Conservation (phyloP, 1,140 invertebrate species). For the Drosophila nikananu region DNA sequence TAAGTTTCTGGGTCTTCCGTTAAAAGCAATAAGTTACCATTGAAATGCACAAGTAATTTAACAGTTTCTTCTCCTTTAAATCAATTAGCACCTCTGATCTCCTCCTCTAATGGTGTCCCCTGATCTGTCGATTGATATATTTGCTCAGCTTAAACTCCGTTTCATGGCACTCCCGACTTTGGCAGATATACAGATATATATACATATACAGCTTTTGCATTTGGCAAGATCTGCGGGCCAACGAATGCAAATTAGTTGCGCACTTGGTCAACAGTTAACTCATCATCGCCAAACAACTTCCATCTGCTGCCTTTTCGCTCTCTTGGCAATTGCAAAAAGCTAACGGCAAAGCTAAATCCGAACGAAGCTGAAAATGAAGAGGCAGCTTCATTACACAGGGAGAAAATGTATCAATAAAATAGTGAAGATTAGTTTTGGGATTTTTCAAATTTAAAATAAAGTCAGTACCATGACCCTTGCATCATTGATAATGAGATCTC, state of each 20-base stretch:
- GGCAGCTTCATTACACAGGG: slow-evolving; percentile 3
- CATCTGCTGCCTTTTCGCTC: slow-evolving; percentile 19
- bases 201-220: slow-evolving; percentile 12
- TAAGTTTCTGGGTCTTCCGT: not conserved
- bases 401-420: not conserved
- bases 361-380: slow-evolving; percentile 3
- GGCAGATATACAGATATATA: not conserved
- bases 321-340: slow-evolving; percentile 28
- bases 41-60: not conserved
- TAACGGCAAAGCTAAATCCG: slow-evolving; percentile 56
- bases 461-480: too few species aligned
- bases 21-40: not conserved
- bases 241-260: slow-evolving; percentile 78
- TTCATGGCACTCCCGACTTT: not conserved
- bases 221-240: slow-evolving; percentile 43
- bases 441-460: too few species aligned
- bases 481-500: not conserved
- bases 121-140: slow-evolving; percentile 19
- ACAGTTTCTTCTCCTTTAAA: slow-evolving; percentile 5
- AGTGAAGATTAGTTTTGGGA: not conserved
- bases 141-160: slow-evolving; percentile 11
- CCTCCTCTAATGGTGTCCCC: not conserved
- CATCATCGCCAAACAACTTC: slow-evolving; percentile 56
- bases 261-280: slow-evolving; percentile 78
- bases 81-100: not conserved